Evolutionary conservation across 2,888 invertebrate genomes (phyloP).

Genomic region (Phragmatobia fuliginosa): DNA sequence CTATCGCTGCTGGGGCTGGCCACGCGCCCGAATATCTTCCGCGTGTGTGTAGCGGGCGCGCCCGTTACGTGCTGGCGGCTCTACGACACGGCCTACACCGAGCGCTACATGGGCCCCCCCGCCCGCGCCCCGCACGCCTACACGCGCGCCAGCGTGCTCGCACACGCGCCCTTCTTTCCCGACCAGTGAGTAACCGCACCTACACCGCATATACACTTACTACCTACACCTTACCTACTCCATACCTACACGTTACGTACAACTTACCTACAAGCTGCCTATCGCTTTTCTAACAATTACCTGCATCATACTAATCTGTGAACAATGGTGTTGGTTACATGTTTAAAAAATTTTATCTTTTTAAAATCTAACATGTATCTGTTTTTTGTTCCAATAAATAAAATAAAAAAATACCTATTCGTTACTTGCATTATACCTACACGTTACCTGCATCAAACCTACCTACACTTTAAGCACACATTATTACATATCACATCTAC

Average conservation of each 20-base stretch:
- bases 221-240: conserved; percentile 22
- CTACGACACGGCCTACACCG: conserved; percentile 99
- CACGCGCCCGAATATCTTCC: conserved; percentile 96
- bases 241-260: conserved; percentile 35
- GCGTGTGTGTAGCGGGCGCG: conserved; percentile 98
- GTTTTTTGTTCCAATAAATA: too few relatives aligned
- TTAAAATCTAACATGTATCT: too few relatives aligned
- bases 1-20: conserved; percentile 97
- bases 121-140: conserved; percentile 89
- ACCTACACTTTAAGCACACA: conserved; percentile 21
- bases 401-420: too few relatives aligned
- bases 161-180: conserved; percentile 92
- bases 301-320: too few relatives aligned
- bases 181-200: conserved; percentile 89
- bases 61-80: conserved; percentile 99
- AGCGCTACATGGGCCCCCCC: conserved; percentile 94
- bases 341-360: too few relatives aligned
- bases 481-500: too few relatives aligned
- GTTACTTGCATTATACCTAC: conserved; percentile 22
- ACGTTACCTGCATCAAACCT: too few relatives aligned
- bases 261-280: too few relatives aligned
- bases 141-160: conserved; percentile 95
- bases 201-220: conserved; percentile 90
- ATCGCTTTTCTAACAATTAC: too few relatives aligned
- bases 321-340: too few relatives aligned